These are phyloP conservation scores for Euwallacea fornicatus DNA, from an alignment of 1,140 invertebrate species.

Conservation along the genomic window DNA sequence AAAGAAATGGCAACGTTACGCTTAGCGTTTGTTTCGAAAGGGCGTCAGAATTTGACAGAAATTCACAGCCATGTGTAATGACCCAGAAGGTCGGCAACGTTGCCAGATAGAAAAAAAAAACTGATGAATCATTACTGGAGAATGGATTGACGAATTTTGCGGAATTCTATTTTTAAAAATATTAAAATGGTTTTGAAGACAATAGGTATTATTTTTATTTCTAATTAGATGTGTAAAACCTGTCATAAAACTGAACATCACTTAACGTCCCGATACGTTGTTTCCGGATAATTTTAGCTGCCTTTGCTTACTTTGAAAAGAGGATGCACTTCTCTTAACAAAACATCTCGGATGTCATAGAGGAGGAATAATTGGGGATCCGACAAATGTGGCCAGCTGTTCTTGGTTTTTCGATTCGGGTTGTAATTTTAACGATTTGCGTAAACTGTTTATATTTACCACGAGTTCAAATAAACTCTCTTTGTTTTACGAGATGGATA, in stretches of 20 bases:
- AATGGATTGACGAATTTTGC: no score
- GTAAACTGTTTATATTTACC: constrained; percentile 32
- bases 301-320: constrained; percentile 8
- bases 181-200: no score
- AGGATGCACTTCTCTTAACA: constrained; percentile 36
- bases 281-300: constrained; percentile 31
- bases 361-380: constrained; percentile 26
- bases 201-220: no score
- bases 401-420: constrained; percentile 21
- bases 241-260: constrained; percentile 21
- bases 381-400: constrained; percentile 36
- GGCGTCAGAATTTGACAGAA: no score
- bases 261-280: constrained; percentile 10
- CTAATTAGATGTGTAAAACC: no score
- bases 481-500: not conserved
- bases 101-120: no score
- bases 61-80: no score
- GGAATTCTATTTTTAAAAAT: no score
- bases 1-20: no score
- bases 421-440: constrained; percentile 25
- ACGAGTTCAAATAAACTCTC: constrained; percentile 29
- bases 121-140: no score
- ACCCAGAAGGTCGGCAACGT: no score
- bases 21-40: no score
- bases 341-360: constrained; percentile 35